phyloP scores from a whole-genome alignment of 2,888 invertebrate genomes.

The Meteorus cinctellus region DNA sequence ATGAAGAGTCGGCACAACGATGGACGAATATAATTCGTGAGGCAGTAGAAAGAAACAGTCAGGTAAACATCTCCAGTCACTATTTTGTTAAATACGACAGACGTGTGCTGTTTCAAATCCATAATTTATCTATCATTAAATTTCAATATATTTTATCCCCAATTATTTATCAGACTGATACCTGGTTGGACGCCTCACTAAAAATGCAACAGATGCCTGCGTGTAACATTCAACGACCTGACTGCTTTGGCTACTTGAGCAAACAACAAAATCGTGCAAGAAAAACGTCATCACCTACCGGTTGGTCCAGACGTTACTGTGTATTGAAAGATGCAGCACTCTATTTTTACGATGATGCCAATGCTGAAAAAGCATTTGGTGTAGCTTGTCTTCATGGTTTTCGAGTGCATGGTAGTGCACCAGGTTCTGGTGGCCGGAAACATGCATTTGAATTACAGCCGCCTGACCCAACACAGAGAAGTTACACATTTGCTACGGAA shows the following conservation, averaged over 20 bases:
- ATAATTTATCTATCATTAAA: no score
- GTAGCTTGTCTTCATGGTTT: constrained; percentile 96
- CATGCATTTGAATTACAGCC: constrained; percentile 94
- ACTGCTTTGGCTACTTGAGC: constrained; percentile 94
- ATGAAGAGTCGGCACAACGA: constrained; percentile 81
- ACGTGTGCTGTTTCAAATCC: no score
- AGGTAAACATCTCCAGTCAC: constrained; percentile 71
- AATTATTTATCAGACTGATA: constrained; percentile 73
- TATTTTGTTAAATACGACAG: no score
- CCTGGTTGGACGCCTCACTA: constrained; percentile 85
- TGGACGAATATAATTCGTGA: constrained; percentile 87
- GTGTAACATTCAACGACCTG: constrained; percentile 85
- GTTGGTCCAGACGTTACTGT: constrained; percentile 94
- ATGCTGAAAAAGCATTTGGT: constrained; percentile 91
- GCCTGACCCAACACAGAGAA: constrained; percentile 88
- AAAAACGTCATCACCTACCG: constrained; percentile 85
- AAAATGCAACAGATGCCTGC: constrained; percentile 88
- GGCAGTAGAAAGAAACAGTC: constrained; percentile 84
- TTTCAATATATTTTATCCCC: no score
- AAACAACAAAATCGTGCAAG: constrained; percentile 78
- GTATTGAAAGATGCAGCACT: constrained; percentile 96
- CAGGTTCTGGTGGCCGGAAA: constrained; percentile 85
- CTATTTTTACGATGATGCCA: constrained; percentile 93
- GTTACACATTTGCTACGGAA: constrained; percentile 94
- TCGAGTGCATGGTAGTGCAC: constrained; percentile 87